These are phyloP conservation scores for Felis catus DNA, from an alignment of 2,113 vertebrate species.

Conservation along the genomic window F.catus_Fca126_mat1.0 CM031413.1:62920501-62921000, in stretches of 20 bases:
- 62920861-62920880: fast-evolving
- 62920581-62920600: neutral
- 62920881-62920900: neutral
- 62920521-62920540: neutral
- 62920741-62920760: neutral
- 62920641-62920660: too few species aligned
- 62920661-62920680: neutral
- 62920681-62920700: too few species aligned
- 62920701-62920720: fast-evolving
- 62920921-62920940: neutral
- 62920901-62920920: neutral
- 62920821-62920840: neutral
- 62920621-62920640: neutral
- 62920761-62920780: neutral
- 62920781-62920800: neutral
- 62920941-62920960: fast-evolving
- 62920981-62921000: fast-evolving
- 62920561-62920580: neutral
- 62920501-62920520: too few species aligned
- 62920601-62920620: fast-evolving
- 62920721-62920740: neutral
- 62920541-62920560: fast-evolving
- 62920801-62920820: neutral
- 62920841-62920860: fast-evolving
- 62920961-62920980: too few species aligned